Evolutionary conservation across 2,888 invertebrate genomes (phyloP).

Genomic region (Stomorhina lunata): DNA sequence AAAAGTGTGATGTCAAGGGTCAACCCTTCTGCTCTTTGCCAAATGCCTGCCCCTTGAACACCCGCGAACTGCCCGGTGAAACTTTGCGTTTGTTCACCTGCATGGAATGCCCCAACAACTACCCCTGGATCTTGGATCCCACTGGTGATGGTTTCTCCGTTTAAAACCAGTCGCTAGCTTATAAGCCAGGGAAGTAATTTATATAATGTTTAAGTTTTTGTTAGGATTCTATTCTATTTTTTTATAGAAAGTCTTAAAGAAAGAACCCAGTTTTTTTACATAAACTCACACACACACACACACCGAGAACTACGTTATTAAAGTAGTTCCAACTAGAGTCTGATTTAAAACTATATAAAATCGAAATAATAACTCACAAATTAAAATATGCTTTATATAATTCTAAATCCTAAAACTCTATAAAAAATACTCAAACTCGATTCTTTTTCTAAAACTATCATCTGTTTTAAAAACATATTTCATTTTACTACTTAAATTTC

Average conservation of each 20-base stretch:
- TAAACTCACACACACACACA: slow-evolving; percentile 57
- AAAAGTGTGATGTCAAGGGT: slow-evolving; percentile 96
- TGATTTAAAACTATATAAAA: slow-evolving; percentile 74
- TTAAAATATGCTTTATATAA: slow-evolving; percentile 48
- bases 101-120: slow-evolving; percentile 97
- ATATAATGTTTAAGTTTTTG: slow-evolving; percentile 66
- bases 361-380: slow-evolving; percentile 67
- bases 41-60: slow-evolving; percentile 93
- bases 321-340: slow-evolving; percentile 80
- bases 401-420: slow-evolving; percentile 36
- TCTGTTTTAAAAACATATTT: background rate
- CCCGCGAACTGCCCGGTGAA: slow-evolving; percentile 94
- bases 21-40: slow-evolving; percentile 95
- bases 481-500: slow-evolving; percentile 5
- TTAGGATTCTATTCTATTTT: slow-evolving; percentile 62
- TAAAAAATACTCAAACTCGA: slow-evolving; percentile 39
- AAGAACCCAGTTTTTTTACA: slow-evolving; percentile 57
- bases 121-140: slow-evolving; percentile 96
- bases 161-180: slow-evolving; percentile 78
- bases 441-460: slow-evolving; percentile 8
- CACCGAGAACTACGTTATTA: slow-evolving; percentile 60
- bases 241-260: slow-evolving; percentile 38
- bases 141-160: slow-evolving; percentile 95
- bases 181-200: slow-evolving; percentile 57
- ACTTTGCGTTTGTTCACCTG: slow-evolving; percentile 95